Percentiles rank a stretch among this genome's conserved stretches.
These are phyloP conservation scores for Nemotelus pantherinus DNA, from an alignment of 2,888 invertebrate species.

Conservation along the genomic window DNA sequence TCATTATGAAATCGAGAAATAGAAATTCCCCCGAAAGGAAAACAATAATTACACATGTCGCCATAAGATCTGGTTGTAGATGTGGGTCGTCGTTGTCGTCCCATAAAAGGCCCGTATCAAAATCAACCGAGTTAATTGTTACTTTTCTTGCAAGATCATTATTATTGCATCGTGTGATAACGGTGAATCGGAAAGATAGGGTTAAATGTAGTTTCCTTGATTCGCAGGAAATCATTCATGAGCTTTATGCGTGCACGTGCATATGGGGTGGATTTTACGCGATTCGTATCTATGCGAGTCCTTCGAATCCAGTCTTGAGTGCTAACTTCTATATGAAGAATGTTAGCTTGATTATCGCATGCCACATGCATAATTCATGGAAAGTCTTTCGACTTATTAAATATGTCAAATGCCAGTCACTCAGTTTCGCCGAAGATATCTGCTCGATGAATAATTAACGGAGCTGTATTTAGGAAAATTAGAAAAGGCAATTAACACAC, in stretches of 20 bases:
- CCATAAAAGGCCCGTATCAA: not conserved
- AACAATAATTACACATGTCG: slow-evolving; percentile 17
- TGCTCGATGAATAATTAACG: slow-evolving; percentile 49
- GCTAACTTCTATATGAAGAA: slow-evolving; percentile 15
- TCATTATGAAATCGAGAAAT: too few species aligned
- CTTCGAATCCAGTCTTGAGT: not conserved
- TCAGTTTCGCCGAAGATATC: slow-evolving; percentile 45
- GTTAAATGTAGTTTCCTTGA: too few species aligned
- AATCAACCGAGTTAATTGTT: slow-evolving; percentile 20
- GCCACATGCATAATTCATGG: slow-evolving; percentile 46
- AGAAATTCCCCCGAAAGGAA: slow-evolving; percentile 14
- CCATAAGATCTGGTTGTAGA: not conserved
- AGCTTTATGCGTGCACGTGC: too few species aligned
- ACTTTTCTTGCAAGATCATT: not conserved
- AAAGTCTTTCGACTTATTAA: slow-evolving; percentile 47
- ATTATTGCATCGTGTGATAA: slow-evolving; percentile 15
- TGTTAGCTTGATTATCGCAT: not conserved
- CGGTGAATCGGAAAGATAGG: not conserved
- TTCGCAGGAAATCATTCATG: too few species aligned
- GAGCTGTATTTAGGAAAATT: slow-evolving; percentile 48
- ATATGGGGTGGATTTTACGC: too few species aligned
- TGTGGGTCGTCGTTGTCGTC: not conserved
- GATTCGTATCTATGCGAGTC: not conserved
- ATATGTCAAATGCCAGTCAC: slow-evolving; percentile 50
- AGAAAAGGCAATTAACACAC: slow-evolving; percentile 50